Evolutionary conservation across 2,113 vertebrate species (phyloP), one percentile per base, ranked within the genome.

Genomic region (Petromus typicus): DNA sequence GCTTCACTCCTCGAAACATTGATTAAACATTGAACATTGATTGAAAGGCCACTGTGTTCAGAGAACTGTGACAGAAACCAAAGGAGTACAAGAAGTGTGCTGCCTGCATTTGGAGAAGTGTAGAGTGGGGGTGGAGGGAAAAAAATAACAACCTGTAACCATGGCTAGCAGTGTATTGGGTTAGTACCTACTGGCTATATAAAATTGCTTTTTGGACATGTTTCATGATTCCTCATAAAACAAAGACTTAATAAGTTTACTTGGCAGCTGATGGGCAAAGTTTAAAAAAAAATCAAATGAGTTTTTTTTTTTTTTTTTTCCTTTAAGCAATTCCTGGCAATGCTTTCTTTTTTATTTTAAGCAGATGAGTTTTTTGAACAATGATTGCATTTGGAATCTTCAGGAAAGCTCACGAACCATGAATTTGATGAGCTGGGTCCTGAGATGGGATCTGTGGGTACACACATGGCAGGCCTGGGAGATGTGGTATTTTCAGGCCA

Each of bases 181-280:
- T 95, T 97, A 93, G 91, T 97, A 87, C 75, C 92, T 97, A 91
- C 97, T 96, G 95, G 98, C 97, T 97, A 82, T 96, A 94, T 97
- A 96, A 98, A 98, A 98, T 98, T 96, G 82, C 95, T 97, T 97
- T n/a, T 98, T 97, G 90, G 95, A 97, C 79, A 83, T 83, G 67
- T 98, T 98, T 98, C 98, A 98, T 96, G 95, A 96, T 98, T 97
- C 88, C 97, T 98, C 96, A 97, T 98, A 98, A 98, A 98, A 97
- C 97, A 98, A 98, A 98, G 94, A 89, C 97, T 98, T 98, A 98
- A 97, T 98, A 98, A 96, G 97, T 98, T 98, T 97, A 92, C 94
- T 98, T 98, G 98, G 97, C 97, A 98, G 96, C 96, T 98, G 92
- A 97, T 95, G 63, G 14, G 95, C 93, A 97, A 98, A 92, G 96